These are phyloP conservation scores for Drosophila macrospina DNA, from an alignment of 2,888 invertebrate species.

Conservation along the genomic window DNA sequence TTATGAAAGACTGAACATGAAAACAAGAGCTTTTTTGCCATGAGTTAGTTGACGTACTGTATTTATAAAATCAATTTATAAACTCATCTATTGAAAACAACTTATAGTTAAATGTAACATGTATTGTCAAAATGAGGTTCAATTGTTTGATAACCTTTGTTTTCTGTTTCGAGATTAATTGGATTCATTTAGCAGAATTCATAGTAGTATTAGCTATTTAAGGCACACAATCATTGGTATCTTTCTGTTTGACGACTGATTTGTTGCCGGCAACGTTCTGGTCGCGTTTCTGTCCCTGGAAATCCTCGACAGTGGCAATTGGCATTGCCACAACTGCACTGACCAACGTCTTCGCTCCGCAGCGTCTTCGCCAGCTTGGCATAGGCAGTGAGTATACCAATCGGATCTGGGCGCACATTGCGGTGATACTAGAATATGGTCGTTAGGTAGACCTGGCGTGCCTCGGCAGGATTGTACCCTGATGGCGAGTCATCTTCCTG, in stretches of 20 bases:
- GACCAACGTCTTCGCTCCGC: constrained; percentile 82
- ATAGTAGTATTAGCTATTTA: background rate
- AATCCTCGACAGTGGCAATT: constrained; percentile 93
- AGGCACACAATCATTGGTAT: background rate
- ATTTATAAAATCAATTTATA: too few relatives aligned
- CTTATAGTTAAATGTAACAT: background rate
- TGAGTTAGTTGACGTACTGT: too few relatives aligned
- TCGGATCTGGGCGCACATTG: constrained; percentile 86
- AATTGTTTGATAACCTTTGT: background rate
- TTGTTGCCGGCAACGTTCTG: background rate
- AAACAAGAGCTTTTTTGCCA: too few relatives aligned
- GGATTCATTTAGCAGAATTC: background rate
- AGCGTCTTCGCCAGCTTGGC: constrained; percentile 91
- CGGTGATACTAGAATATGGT: constrained; percentile 88
- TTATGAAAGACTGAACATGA: too few relatives aligned
- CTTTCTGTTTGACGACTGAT: background rate
- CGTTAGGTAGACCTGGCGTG: constrained; percentile 86
- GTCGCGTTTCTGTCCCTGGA: constrained; percentile 92
- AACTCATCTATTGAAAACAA: background rate
- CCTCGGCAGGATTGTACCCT: constrained; percentile 95
- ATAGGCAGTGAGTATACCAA: constrained; percentile 97
- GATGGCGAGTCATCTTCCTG: constrained; percentile 93
- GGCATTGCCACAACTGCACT: constrained; percentile 86
- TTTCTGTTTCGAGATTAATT: background rate
- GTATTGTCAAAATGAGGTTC: background rate